A percentile compares a stretch with the other conserved stretches of the same genome.
These are phyloP conservation scores for Drosophila ohnishii DNA, from an alignment of 1,140 invertebrate genomes.

Conservation along the genomic window DNA sequence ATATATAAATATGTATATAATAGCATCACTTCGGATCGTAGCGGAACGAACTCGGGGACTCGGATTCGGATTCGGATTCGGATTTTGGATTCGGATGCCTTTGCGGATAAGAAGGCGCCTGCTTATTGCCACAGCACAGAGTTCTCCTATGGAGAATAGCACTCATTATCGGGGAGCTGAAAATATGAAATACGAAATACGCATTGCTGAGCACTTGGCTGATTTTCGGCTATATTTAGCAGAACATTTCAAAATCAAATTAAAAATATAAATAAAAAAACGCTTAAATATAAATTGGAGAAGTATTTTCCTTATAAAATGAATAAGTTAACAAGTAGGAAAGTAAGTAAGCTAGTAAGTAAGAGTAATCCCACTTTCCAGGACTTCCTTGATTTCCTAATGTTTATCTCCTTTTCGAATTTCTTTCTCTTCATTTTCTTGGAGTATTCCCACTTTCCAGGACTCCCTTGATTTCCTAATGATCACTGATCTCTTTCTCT, in stretches of 20 bases:
- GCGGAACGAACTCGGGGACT: conserved; percentile 21
- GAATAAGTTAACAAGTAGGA: neutral
- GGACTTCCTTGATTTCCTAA: neutral
- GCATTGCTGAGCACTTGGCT: conserved; percentile 26
- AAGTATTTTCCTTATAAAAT: neutral
- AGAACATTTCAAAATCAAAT: neutral
- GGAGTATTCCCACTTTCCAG: neutral
- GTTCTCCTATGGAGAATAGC: conserved; percentile 40
- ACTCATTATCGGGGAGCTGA: conserved; percentile 46
- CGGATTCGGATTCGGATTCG: conserved; percentile 4
- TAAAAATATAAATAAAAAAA: neutral
- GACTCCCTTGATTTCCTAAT: neutral
- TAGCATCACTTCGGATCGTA: conserved; percentile 20
- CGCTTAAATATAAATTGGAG: neutral
- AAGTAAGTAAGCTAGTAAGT: neutral
- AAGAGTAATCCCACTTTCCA: too few relatives aligned
- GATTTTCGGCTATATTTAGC: conserved; percentile 14
- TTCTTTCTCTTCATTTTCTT: neutral
- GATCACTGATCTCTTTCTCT: neutral
- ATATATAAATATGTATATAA: conserved; percentile 5
- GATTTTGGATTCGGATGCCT: conserved; percentile 39
- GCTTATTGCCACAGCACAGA: conserved; percentile 33
- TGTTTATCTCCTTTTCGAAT: too few relatives aligned
- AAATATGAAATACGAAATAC: conserved; percentile 13
- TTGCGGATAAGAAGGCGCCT: conserved; percentile 69